A percentile compares a stretch with the other conserved stretches of the same genome.
Conservation (phyloP, 2,113 vertebrate species). For the Nycticebus coucang region DNA sequence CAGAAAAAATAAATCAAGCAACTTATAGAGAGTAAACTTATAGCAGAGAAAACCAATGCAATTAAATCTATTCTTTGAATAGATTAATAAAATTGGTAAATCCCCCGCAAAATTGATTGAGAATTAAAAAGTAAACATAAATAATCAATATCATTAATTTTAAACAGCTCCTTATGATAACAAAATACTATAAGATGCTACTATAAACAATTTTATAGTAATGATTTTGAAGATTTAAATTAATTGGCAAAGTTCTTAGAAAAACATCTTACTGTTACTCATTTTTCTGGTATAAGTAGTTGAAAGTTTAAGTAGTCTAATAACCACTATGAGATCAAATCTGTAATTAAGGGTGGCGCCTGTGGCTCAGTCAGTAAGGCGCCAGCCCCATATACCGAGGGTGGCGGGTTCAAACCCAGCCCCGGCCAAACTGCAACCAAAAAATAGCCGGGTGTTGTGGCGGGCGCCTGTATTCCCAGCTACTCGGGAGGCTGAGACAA, state of each 20-base stretch:
- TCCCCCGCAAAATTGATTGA: not conserved
- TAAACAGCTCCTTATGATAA: not conserved
- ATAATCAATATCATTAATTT: not conserved
- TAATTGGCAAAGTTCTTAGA: not conserved
- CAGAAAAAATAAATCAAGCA: not conserved
- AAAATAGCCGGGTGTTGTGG: no score
- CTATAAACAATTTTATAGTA: not conserved
- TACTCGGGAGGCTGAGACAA: no score
- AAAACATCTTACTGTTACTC: not conserved
- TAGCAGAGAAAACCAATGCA: not conserved
- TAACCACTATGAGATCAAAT: not conserved
- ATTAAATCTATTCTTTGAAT: not conserved
- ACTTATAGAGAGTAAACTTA: not conserved
- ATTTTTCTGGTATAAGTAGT: not conserved
- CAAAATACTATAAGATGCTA: not conserved
- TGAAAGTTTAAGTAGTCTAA: not conserved
- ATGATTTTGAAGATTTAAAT: not conserved
- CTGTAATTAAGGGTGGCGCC: not conserved
- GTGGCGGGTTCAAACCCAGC: no score
- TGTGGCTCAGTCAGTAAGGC: no score
- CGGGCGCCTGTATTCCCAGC: no score
- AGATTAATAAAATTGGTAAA: not conserved
- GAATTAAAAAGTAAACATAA: not conserved
- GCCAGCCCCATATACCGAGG: no score
- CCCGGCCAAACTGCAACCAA: no score